These are phyloP conservation scores for Jacana jacana DNA, from an alignment of 2,113 vertebrate genomes.

Conservation along the genomic window DNA sequence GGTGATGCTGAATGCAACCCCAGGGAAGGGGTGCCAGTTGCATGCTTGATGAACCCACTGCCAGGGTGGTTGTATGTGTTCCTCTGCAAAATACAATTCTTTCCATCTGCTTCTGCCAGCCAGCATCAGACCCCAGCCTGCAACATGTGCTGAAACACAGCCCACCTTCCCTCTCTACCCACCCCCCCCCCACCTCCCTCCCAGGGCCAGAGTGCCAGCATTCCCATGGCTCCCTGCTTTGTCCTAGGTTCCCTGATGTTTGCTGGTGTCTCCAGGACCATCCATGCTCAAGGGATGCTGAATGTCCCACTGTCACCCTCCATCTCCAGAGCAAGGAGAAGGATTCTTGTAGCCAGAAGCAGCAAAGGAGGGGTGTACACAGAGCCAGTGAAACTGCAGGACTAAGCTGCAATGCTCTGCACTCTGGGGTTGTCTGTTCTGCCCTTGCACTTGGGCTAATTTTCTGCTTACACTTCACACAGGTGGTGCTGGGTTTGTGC, in stretches of 20 bases:
- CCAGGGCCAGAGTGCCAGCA: neutral
- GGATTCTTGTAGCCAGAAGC: neutral
- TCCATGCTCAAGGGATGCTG: neutral
- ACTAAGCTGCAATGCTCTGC: neutral
- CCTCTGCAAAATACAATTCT: neutral
- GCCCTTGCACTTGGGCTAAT: neutral
- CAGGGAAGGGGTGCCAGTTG: neutral
- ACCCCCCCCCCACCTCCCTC: neutral
- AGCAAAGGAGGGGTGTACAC: neutral
- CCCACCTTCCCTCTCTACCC: neutral
- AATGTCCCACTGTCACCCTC: neutral
- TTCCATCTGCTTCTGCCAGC: neutral
- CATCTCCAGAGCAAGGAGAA: neutral
- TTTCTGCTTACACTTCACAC: neutral
- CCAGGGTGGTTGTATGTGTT: neutral
- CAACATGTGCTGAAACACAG: rapidly evolving
- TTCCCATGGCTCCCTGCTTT: neutral
- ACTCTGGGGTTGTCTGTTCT: neutral
- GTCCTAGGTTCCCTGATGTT: neutral
- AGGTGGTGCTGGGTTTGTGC: neutral
- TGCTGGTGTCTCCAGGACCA: neutral
- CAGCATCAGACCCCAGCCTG: neutral
- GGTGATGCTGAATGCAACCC: neutral
- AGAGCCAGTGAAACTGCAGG: neutral
- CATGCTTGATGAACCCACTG: neutral